Evolutionary conservation across 2,797 vertebrate species (phyloP).

Genomic region (Protonibea diacanthus): DNA sequence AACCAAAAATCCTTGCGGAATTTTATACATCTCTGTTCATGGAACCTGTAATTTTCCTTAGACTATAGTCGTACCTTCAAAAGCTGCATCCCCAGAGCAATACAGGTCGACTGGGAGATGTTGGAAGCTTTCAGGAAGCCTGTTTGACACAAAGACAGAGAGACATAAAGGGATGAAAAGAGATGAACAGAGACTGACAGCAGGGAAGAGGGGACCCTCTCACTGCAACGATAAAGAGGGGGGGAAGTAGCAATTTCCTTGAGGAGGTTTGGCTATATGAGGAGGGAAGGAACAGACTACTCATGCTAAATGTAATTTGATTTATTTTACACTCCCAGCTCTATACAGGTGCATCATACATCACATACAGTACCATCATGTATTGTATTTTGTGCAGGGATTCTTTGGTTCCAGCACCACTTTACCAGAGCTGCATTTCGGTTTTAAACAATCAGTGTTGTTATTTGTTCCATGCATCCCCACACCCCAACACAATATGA

Average conservation of each 20-base stretch:
- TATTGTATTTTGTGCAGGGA: background rate
- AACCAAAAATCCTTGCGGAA: too few relatives aligned
- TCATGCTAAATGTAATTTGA: background rate
- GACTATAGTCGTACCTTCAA: too few relatives aligned
- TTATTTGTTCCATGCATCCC: background rate
- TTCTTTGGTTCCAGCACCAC: background rate
- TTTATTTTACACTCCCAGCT: background rate
- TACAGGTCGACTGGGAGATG: slow-evolving; percentile 15
- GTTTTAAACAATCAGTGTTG: background rate
- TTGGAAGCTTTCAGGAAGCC: slow-evolving; percentile 26
- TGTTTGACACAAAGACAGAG: slow-evolving; percentile 37
- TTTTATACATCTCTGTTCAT: too few relatives aligned
- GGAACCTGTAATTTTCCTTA: too few relatives aligned
- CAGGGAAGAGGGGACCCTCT: slow-evolving; percentile 17
- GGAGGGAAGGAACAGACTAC: background rate
- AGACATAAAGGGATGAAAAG: slow-evolving; percentile 37
- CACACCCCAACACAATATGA: background rate
- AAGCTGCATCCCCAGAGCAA: background rate
- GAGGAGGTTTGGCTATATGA: slow-evolving; percentile 1
- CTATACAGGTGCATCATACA: background rate
- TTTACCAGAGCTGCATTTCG: background rate
- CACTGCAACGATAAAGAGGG: slow-evolving; percentile 45
- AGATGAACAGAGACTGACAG: slow-evolving; percentile 34
- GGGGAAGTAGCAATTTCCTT: slow-evolving; percentile 21
- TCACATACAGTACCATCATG: background rate